Evolutionary conservation across 2,113 vertebrate genomes (phyloP), one percentile per base, ranked within the genome.

Genomic region (Oncorhynchus tshawytscha): DNA sequence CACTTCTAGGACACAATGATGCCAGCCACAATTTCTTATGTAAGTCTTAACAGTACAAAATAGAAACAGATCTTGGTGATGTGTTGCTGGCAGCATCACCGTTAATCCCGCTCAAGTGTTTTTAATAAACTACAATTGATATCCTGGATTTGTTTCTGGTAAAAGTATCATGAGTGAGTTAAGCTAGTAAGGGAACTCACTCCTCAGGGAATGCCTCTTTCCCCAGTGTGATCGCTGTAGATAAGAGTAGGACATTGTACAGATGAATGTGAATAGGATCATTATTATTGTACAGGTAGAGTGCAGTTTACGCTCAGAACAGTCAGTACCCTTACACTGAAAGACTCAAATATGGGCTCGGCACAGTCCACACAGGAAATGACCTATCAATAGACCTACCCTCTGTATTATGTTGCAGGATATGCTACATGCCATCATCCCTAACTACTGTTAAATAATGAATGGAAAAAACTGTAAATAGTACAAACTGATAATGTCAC

Each of bases 241-340:
- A 92, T 92, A 91, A 51, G 75, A 57, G 22, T 48, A 29, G 5
- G 22, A 78, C 70, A 81, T 81, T 93, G 90, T 93, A 92, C 87
- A 91, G 86, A 83, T 86, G 74, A 88, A 85, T 91, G 90, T 91
- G 87, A 90, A 90, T 91, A 91, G 84, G 89, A 90, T 85, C 83
- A 83, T 83, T 81, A 85, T 84, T 84, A 88, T 86, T 90, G 88
- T 91, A 90, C 88, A 92, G 88, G 77, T 90, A 89, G 87, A 70
- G 74, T 81, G 83, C 70, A 82, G 72, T 82, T 84, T 81, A 79
- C 83, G 84, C 83, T 82, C 76, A 73, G 72, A 67, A 71, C n/a
- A 72, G 73, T 82, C 73, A 57, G 54, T 39, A 25, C 27, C 62
- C 78, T 72, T 51, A 84, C 83, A 78, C 79, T 78, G 81, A 27